Evolutionary conservation across 1,140 invertebrate species (phyloP).

Genomic region (Glomeris maerens): DNA sequence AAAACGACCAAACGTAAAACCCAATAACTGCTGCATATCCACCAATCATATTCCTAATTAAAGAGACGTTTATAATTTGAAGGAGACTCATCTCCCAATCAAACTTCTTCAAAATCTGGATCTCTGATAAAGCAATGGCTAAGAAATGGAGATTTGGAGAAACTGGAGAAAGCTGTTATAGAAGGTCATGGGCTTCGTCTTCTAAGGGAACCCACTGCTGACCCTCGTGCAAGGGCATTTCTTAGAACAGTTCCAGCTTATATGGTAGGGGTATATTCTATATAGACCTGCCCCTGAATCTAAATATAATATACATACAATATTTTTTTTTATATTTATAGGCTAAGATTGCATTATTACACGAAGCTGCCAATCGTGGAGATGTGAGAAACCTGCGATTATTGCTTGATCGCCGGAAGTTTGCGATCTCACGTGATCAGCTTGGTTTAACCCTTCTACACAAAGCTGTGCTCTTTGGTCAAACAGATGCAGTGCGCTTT

Average conservation of each 20-base stretch:
- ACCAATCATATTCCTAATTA: no score
- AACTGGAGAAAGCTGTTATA: conserved; percentile 56
- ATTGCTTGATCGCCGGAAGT: conserved; percentile 43
- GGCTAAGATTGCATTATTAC: conserved; percentile 36
- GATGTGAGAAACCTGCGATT: conserved; percentile 46
- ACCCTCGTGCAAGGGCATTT: conserved; percentile 48
- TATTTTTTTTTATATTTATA: conserved; percentile 19
- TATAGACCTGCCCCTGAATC: no score
- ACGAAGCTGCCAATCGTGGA: conserved; percentile 51
- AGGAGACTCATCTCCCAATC: not conserved
- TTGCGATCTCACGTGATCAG: conserved; percentile 52
- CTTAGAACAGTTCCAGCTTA: conserved; percentile 49
- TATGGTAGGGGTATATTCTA: conserved; percentile 38
- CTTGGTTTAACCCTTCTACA: conserved; percentile 59
- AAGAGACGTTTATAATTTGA: no score
- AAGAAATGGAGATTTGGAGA: conserved; percentile 52
- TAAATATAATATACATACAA: no score
- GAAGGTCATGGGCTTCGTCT: conserved; percentile 60
- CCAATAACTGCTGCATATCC: no score
- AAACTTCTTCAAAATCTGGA: not conserved
- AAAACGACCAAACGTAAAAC: no score
- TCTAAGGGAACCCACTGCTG: conserved; percentile 46
- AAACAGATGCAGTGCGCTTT: conserved; percentile 53
- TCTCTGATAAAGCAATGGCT: conserved; percentile 46
- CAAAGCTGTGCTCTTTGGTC: conserved; percentile 61